Evolutionary conservation across 2,888 invertebrate species (phyloP), one percentile per base, ranked within the genome.

Genomic region (Nymphalis c-album): DNA sequence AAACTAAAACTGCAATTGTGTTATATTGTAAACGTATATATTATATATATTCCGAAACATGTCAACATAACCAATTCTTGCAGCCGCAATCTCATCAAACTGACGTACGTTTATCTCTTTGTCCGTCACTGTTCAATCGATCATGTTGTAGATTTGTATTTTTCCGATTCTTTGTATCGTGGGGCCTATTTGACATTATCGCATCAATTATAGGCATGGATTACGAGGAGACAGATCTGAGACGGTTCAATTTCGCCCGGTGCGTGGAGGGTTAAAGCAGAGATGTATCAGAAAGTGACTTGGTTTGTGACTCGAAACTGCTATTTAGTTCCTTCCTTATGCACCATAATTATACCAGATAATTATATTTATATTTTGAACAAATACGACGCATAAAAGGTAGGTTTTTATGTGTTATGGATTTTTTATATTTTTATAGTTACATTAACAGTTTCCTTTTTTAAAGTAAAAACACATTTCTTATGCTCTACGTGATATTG

Each of bases 161-260:
- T 90, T 91, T 91, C 88, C 90, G 90, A 90, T 91, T 89, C 87
- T 85, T 84, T 55, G 26, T 55, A 55, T 55, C 53, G 53, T 85
- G 83, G 79, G 80, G 84, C 80, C 84, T 84, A 83, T 85, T 89
- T 90, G 91, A 91, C 91, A 87, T 88, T 86, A 89, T 86, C 87
- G 85, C 92, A 91, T 92, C 92, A 92, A 92, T 92, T 91, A 92
- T 91, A 91, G 90, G 85, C 86, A 80, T 80, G 92, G 91, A 88
- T 92, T 91, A 91, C 85, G 74, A 73, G 74, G 80, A 84, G 92
- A 92, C 92, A 91, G 91, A 85, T 88, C 85, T 85, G 83, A 91
- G 91, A 85, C 89, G 89, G 89, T 89, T 90, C 91, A 89, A 90
- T 90, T 90, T 88, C 84, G 84, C 78, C 26, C 35, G 72, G 73